Evolutionary conservation across 2,888 invertebrate genomes (phyloP), one percentile per base, ranked within the genome.

Genomic region (Netelia fuscicornis): DNA sequence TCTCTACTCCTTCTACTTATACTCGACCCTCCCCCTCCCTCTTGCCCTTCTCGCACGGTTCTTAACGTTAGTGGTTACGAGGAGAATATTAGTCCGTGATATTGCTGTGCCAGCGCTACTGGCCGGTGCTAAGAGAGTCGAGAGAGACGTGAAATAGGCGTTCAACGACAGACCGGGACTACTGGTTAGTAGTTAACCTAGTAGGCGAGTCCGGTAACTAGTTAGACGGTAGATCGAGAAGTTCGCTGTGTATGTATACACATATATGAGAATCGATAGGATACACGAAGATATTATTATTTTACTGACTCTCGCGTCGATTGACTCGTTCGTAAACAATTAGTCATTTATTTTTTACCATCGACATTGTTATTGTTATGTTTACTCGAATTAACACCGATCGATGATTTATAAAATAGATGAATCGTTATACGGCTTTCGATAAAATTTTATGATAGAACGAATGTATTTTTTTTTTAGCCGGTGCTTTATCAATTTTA

Each of bases 51-150:
- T 76, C 64, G 70, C 58, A 65, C 80, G 79, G 79, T 80, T 85
- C 85, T 80, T 80, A 83, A 85, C 85, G 76, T 83, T 80, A 77
- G 85, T 62, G 85, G 85, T 85, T 85, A 85, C 82, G 85, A 83
- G 80, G 80, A 85, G 85, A 83, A 85, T 83, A 85, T 85, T 85
- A 83, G 82, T 85, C 82, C 82, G 85, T 85, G 82, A 82, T 85
- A 85, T 85, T 82, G 80, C 79, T 56, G 58, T 67, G 64, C 82
- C 64, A 68, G 76, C 76, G 62, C 80, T 65, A 75, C 74, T 65
- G 0, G 52, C 70, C 44, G 54, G 30, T 54, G 71, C 72, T 65
- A 10, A 56, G 71, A 72, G 65, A 80, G 44, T 58, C 72, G 62
- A 48, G 67, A 52, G 54, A 25, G 30, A 60, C 65, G 76, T 65